Base-by-base conservation (phyloP, 2,113 vertebrate species). In the Scophthalmus maximus region DNA sequence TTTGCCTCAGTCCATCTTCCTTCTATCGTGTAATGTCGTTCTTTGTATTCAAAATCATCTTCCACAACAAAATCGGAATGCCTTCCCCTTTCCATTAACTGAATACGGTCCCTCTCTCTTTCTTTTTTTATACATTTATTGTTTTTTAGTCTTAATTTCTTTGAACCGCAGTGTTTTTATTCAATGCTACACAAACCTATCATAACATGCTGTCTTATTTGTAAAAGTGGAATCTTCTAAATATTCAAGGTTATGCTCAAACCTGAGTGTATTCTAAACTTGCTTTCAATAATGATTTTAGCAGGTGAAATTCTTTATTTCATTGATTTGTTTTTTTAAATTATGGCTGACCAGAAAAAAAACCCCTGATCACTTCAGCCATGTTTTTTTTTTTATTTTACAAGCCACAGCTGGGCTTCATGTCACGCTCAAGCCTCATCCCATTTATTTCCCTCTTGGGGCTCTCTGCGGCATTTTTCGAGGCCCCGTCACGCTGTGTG, bases 311-410 rank as follows among this genome's bases (percentile, higher is more conserved):
- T 10, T 2, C 4, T 17, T 51, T 5, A 15, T 50, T 67, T 59
- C 17, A 61, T 44, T 25, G 42, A 38, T 8, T 12, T 22, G 5
- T 44, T 44, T n/a, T 29, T 29, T 1, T n/a, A n/a, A n/a, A n/a
- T 20, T n/a, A 22, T 27, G 14, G 9, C 5, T 9, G 9, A 6
- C 5, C 32, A 34, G 5, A n/a, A 18, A 42, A 17, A 6, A 42
- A 18, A 17, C 63, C 20, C 36, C 50, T 57, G 15, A 65, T 56
- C 67, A 32, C 34, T 40, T 17, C 8, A 51, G 44, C 5, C 66
- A 20, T 75, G 65, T 82, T 5, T 88, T 78, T 80, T 65, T 80
- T 75, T 60, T 82, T 5, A 86, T 78, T 80, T 65, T 80, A 57
- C 71, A 59, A 69, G 61, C 55, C 78, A 51, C 86, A 85, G 81